Evolutionary conservation across 2,888 invertebrate species (phyloP).

Genomic region (Troides helena): DNA sequence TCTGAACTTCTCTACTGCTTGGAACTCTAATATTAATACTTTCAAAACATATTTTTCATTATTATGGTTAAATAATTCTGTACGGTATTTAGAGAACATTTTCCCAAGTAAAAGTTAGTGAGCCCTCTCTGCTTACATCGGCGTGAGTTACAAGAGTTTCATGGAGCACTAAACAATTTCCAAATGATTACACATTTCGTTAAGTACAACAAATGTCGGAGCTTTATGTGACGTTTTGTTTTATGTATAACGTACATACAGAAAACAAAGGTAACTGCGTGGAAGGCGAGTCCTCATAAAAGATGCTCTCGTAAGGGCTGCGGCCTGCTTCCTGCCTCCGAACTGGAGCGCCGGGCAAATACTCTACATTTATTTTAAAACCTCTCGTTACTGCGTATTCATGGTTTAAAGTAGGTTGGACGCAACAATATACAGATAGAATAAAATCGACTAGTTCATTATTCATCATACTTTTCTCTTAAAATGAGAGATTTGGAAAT

Average conservation of each 20-base stretch:
- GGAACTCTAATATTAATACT: no score
- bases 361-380: slow-evolving; percentile 40
- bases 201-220: slow-evolving; percentile 16
- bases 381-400: slow-evolving; percentile 25
- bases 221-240: slow-evolving; percentile 20
- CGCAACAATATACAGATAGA: slow-evolving; percentile 1
- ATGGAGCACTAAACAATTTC: slow-evolving; percentile 2
- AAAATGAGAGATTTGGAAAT: no score
- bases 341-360: slow-evolving; percentile 40
- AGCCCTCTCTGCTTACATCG: neutral
- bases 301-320: slow-evolving; percentile 41
- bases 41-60: no score
- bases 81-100: no score
- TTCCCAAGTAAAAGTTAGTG: no score
- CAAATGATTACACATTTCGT: slow-evolving; percentile 11
- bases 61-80: no score
- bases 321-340: slow-evolving; percentile 42
- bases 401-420: slow-evolving; percentile 29
- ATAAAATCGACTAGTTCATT: no score
- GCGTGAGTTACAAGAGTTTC: neutral
- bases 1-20: no score
- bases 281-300: slow-evolving; percentile 41
- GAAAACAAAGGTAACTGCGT: slow-evolving; percentile 31
- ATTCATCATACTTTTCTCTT: no score
- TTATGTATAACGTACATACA: slow-evolving; percentile 24